Base-by-base conservation (phyloP, 2,113 vertebrate species). In the Tamias sibiricus region DNA sequence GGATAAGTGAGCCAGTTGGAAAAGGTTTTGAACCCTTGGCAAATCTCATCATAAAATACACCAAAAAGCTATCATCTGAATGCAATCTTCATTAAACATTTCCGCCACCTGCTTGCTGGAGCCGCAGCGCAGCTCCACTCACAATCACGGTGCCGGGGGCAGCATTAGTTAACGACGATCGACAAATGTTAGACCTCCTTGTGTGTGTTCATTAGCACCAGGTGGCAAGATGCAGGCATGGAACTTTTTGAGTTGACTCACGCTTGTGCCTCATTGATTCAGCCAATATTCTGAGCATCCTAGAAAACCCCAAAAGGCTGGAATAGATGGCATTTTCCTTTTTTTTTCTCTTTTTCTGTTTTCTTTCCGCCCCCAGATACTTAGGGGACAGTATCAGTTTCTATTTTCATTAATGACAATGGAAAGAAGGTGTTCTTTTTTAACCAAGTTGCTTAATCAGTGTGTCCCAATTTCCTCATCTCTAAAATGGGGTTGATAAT, bases 11-110 rank as follows among this genome's bases (percentile, higher is more conserved):
- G 49, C 89, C 91, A 91, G 42, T 3, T 42, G 74, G 87, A 93
- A 89, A 96, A 90, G 68, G 54, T 79, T 94, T 59, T 93, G 87
- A 80, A 75, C 79, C 66, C 66, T 96, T 84, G 83, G 74, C 13
- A 24, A 94, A 62, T 92, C 77, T 91, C 69, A 83, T 94, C 83
- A 62, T 68, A 49, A 95, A 93, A 81, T 44, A 72, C 6, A 76
- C 59, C 49, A 86, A 85, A 72, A 75, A 64, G 93, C 81, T 94
- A 14, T 68, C 47, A 92, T 96, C 90, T 84, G 54, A 69, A 74
- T 82, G 71, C 35, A 68, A 17, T 94, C 79, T 96, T 96, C 93
- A 54, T 87, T 64, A 90, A 89, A 68, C 94, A 87, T 83, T 94
- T 83, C 75, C 7, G 66, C 82, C 88, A 94, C 84, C 87, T 94